phyloP scores from a whole-genome alignment of 2,888 invertebrate genomes.

The Oscheius onirici region DNA sequence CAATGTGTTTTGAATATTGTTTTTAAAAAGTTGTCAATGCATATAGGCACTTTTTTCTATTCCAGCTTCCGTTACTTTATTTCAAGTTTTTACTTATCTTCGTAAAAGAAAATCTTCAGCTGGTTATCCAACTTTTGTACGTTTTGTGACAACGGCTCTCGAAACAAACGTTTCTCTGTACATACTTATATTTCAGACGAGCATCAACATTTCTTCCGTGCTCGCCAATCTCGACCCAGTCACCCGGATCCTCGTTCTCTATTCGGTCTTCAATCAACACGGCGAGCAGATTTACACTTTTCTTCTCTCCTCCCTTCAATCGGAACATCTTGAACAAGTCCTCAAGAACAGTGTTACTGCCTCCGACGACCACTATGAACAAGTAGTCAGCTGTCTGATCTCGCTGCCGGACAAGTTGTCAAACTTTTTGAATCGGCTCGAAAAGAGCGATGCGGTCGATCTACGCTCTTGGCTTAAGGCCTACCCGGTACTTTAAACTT shows the following conservation, averaged over 20 bases:
- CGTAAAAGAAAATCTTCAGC: too few species aligned
- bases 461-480: neutral
- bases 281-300: neutral
- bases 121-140: too few species aligned
- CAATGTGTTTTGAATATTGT: too few species aligned
- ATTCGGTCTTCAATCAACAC: neutral
- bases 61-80: too few species aligned
- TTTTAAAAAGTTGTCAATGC: too few species aligned
- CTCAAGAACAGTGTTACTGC: neutral
- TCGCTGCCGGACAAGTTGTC: conserved; percentile 5
- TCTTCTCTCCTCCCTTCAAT: neutral
- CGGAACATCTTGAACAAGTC: neutral
- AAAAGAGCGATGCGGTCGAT: neutral
- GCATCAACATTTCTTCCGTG: neutral
- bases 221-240: neutral
- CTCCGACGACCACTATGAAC: neutral
- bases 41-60: too few species aligned
- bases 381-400: neutral
- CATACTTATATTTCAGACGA: neutral
- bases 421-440: neutral
- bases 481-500: neutral
- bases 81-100: too few species aligned
- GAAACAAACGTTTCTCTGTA: neutral
- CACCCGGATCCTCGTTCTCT: neutral
- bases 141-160: too few species aligned